Evolutionary conservation across 2,888 invertebrate genomes (phyloP), one percentile per base, ranked within the genome.

Genomic region (Deilephila elpenor): DNA sequence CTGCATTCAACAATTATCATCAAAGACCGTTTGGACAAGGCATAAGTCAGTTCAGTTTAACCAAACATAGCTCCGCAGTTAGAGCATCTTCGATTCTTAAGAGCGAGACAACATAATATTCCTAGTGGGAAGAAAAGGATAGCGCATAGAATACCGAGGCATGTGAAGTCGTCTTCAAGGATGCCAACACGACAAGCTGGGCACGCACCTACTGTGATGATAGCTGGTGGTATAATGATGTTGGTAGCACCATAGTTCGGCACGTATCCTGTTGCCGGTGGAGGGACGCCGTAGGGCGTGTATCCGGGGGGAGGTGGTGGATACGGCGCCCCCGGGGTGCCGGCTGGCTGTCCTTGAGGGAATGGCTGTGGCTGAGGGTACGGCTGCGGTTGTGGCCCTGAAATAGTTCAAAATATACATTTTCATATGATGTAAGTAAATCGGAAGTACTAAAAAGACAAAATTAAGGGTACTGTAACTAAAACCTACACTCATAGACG

Each of bases 151-250:
- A 98, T 95, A 74, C 98, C 98, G 64, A 97, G 94, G 83, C 97
- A 97, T 0, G 98, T 97, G 89, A 97, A 98, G 85, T 98, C 97
- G 82, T 98, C 98, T 91, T 98, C 98, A 61, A 98, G 92, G 37
- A 97, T 96, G 20, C 98, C 98, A 75, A 98, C 97, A 79, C 98
- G 95, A 86, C 98, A 98, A 1, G 97, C 97, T 1, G 98, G 98
- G 89, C 98, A 98, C 3, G 97, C 98, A 0, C 98, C 98, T 0
- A 98, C 97, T 0, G 98, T 94, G 76, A 98, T 97, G 59, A 98
- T 97, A 77, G 97, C 97, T 5, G 97, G 96, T 71, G 96, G 96
- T 77, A 97, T 96, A 74, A 96, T 95, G 34, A 97, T 95, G 71
- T 93, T 95, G 7, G 94, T 94, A 3, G 96, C 95, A 25, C 96